A percentile compares a stretch with the other conserved stretches of the same genome.
These are phyloP conservation scores for Ctenodactylus gundi DNA, from an alignment of 2,113 vertebrate genomes.

Conservation along the genomic window DNA sequence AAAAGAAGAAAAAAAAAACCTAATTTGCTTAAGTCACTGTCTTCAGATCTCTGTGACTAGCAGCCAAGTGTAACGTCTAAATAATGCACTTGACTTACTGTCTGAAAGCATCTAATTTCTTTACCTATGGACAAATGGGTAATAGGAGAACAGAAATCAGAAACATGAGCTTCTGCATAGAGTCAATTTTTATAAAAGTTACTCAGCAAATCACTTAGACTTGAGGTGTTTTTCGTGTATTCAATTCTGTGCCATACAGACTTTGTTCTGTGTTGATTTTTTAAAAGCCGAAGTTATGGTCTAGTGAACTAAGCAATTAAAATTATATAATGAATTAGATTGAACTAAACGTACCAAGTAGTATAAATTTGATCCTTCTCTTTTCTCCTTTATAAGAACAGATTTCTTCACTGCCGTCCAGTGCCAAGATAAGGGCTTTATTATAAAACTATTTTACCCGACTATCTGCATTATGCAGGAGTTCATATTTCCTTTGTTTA, in stretches of 20 bases:
- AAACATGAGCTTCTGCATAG: not conserved
- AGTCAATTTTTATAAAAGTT: slow-evolving; percentile 39
- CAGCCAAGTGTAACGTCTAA: not conserved
- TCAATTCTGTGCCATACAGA: not conserved
- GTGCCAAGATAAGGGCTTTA: not conserved
- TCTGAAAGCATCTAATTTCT: slow-evolving; percentile 14
- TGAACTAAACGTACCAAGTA: not conserved
- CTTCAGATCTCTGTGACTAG: not conserved
- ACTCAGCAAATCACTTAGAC: not conserved
- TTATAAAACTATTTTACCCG: slow-evolving; percentile 9
- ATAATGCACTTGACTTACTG: not conserved
- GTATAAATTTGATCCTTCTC: not conserved
- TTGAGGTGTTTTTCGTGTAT: slow-evolving; percentile 50
- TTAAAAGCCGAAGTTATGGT: slow-evolving; percentile 36
- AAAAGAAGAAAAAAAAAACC: not conserved
- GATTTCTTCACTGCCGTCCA: not conserved
- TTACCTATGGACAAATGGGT: not conserved
- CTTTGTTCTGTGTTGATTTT: slow-evolving; percentile 23
- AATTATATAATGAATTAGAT: slow-evolving; percentile 24
- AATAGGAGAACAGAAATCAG: slow-evolving; percentile 29
- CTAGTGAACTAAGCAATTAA: slow-evolving; percentile 38
- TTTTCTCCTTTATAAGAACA: not conserved
- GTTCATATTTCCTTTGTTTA: slow-evolving; percentile 4
- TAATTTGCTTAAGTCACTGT: not conserved
- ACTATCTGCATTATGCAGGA: slow-evolving; percentile 16